phyloP scores from a whole-genome alignment of 2,113 vertebrate genomes.

The Ondatra zibethicus region DNA sequence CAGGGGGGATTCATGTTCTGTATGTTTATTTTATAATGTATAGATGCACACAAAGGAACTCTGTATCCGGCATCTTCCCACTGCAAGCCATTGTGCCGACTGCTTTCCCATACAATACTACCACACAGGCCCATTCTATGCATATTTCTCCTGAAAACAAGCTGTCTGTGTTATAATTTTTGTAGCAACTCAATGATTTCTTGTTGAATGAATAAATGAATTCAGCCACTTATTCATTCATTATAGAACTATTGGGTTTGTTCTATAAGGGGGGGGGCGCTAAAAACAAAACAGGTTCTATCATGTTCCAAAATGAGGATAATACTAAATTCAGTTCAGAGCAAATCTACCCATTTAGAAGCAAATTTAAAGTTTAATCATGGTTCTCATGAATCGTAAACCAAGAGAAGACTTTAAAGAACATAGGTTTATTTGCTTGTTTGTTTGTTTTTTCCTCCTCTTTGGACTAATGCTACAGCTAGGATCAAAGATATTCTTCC shows the following conservation, averaged over 20 bases:
- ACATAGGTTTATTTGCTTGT: background rate
- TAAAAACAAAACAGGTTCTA: constrained; percentile 30
- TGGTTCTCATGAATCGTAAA: constrained; percentile 24
- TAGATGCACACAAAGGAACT: constrained; percentile 66
- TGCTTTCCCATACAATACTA: constrained; percentile 50
- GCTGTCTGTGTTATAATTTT: constrained; percentile 68
- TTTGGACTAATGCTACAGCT: background rate
- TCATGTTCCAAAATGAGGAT: constrained; percentile 29
- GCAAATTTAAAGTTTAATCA: background rate
- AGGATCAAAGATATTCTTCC: background rate
- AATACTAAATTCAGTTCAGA: background rate
- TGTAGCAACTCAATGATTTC: constrained; percentile 64
- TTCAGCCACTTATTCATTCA: constrained; percentile 60
- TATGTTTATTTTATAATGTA: constrained; percentile 62
- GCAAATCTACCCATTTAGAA: constrained; percentile 28
- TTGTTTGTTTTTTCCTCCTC: background rate
- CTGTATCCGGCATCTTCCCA: constrained; percentile 53
- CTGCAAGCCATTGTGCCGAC: constrained; percentile 54
- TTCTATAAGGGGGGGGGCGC: background rate
- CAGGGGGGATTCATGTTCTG: constrained; percentile 41
- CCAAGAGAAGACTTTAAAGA: background rate
- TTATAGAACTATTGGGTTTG: constrained; percentile 48
- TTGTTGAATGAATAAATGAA: constrained; percentile 67
- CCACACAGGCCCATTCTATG: constrained; percentile 62
- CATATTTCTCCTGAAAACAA: constrained; percentile 70